phyloP scores from a whole-genome alignment of 2,113 vertebrate genomes.

The Sprattus sprattus region DNA sequence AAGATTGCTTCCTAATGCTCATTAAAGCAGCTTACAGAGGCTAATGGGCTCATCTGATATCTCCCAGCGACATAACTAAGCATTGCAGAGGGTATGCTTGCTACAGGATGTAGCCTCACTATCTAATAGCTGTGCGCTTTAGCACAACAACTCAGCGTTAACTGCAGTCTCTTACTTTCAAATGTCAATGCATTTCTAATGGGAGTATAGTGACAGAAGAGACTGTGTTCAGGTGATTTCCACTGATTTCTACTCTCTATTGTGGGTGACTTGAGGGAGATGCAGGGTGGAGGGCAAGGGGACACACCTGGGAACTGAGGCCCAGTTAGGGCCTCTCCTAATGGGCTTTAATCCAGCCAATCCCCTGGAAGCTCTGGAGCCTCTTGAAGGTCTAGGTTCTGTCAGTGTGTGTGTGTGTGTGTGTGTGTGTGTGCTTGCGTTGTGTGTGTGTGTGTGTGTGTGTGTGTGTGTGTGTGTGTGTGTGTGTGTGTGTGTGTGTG shows the following conservation, averaged over 20 bases:
- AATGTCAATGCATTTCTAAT: background rate
- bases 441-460: background rate
- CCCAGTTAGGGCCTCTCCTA: background rate
- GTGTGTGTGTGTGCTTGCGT: no score
- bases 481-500: background rate
- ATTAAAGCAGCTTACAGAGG: background rate
- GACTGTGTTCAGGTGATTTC: background rate
- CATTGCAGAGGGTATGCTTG: background rate
- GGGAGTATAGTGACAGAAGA: background rate
- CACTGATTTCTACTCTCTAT: background rate
- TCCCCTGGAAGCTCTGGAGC: background rate
- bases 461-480: background rate
- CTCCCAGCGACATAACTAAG: background rate
- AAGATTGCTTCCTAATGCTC: background rate
- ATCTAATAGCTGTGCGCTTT: background rate
- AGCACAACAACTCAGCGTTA: background rate
- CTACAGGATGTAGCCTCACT: background rate
- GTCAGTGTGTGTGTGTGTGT: background rate
- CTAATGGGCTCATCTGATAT: background rate
- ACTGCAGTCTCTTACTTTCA: background rate
- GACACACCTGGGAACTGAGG: background rate
- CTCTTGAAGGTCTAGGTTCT: constrained; percentile 3
- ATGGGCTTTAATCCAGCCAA: background rate
- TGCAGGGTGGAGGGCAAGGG: background rate
- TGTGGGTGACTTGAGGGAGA: background rate